A percentile compares a stretch with the other conserved stretches of the same genome.
phyloP scores from a whole-genome alignment of 2,797 vertebrate species.

The Yasuhikotakia modesta region DNA sequence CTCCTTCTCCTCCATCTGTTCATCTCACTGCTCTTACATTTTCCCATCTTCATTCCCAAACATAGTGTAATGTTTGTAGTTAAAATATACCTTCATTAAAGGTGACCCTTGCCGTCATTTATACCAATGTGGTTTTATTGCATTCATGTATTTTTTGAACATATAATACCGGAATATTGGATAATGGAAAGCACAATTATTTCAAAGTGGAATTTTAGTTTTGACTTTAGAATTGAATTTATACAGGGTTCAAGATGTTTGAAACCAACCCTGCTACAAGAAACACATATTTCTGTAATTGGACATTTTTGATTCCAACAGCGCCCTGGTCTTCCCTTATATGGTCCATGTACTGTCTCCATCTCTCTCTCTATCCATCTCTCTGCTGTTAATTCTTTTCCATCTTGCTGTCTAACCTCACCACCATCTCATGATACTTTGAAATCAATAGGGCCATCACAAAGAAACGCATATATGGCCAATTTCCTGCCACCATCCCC shows the following conservation, averaged over 20 bases:
- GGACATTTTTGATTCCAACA: constrained; percentile 1
- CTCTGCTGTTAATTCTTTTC: neutral
- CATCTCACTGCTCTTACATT: constrained; percentile 3
- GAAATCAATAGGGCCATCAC: constrained; percentile 58
- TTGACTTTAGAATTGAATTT: no score
- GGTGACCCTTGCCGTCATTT: neutral
- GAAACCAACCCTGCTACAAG: constrained; percentile 2
- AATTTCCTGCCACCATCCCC: constrained; percentile 53
- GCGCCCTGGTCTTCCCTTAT: constrained; percentile 45
- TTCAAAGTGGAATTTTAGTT: no score
- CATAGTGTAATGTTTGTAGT: neutral
- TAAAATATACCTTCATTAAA: neutral
- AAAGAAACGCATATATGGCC: constrained; percentile 53
- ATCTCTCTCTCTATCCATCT: constrained; percentile 37
- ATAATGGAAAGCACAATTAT: neutral
- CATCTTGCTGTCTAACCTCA: constrained; percentile 31
- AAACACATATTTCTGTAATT: neutral
- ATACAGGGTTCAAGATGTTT: no score
- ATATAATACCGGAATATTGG: no score
- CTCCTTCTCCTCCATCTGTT: constrained; percentile 17
- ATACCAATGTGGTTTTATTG: no score
- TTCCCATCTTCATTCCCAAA: neutral
- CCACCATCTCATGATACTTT: constrained; percentile 53
- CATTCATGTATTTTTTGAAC: no score
- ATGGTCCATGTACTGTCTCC: constrained; percentile 21